Evolutionary conservation across 2,113 vertebrate genomes (phyloP), one percentile per base, ranked within the genome.

Genomic region (Gymnobelideus leadbeateri): DNA sequence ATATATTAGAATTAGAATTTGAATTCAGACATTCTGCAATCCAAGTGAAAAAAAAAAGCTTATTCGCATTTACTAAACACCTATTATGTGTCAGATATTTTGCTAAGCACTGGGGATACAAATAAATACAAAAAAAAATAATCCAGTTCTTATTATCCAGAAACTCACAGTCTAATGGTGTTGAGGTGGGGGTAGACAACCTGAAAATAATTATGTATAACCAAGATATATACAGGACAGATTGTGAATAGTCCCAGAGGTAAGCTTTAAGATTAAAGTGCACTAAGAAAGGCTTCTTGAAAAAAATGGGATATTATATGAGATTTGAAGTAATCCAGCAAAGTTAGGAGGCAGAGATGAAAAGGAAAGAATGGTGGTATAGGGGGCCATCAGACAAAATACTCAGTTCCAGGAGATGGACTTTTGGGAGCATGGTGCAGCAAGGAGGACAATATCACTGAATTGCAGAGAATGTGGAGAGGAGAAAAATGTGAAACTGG

Each of bases 1-100:
- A 8, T 43, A 91, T 94, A 93, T 96, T 89, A 92, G 77, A 89
- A 52, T 57, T 77, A 90, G 77, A 68, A 52, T 57, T 77, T 89
- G 6, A n/a, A 91, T 51, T 93, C 52, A 43, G 21, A 26, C 25
- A 54, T 91, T 91, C 55, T 95, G 1, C 46, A 28, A n/a, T 54
- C 4, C 7, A 92, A 94, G 51, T 52, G 28, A 91, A 37, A 68
- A 37, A 68, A 61, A 31, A 52, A 19, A 52, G 52, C 12, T 68
- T 28, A 68, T 37, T 12, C 14, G 31, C 31, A 68, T 31, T 68
- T 68, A 37, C 28, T 19, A 68, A 68, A 37, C 28, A 68, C 12
- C 57, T 68, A 37, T 10, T 37, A 12, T 37, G 12, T 37, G 57
- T 28, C 57, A 68, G 57, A 19, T 8, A 37, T 9, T 68, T 68